These are phyloP conservation scores for Pseudonaja textilis DNA, from an alignment of 2,113 vertebrate genomes.

Conservation along the genomic window DNA sequence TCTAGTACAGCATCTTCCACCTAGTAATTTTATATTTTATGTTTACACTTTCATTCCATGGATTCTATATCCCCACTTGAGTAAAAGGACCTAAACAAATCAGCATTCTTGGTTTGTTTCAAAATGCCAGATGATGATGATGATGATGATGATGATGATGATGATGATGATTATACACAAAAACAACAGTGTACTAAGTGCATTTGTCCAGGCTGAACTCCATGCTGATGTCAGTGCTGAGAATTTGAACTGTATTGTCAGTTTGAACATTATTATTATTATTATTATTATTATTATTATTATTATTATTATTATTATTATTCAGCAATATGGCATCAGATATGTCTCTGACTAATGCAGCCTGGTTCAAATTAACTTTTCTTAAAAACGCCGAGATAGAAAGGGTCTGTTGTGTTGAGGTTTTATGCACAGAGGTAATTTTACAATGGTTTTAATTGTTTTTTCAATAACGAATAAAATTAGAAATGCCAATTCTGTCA, in stretches of 20 bases:
- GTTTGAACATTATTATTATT: no score
- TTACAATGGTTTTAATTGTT: conserved; percentile 47
- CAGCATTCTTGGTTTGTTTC: conserved; percentile 3
- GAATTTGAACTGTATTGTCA: no score
- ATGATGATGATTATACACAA: no score
- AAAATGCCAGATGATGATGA: neutral
- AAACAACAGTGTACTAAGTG: no score
- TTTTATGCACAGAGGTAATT: conserved; percentile 31
- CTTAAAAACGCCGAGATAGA: conserved; percentile 48
- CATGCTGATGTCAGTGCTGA: no score
- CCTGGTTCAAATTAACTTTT: conserved; percentile 37
- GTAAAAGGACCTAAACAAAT: conserved; percentile 22
- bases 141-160: no score
- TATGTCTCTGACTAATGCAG: conserved; percentile 48
- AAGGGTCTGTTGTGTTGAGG: conserved; percentile 32
- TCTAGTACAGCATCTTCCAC: neutral
- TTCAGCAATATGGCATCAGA: conserved; percentile 26
- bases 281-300: no score
- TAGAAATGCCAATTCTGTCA: conserved; percentile 30
- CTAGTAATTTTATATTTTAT: neutral
- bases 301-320: no score
- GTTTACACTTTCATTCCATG: neutral
- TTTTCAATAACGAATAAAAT: conserved; percentile 45
- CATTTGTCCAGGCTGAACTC: no score
- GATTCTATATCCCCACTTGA: neutral